A percentile compares a stretch with the other conserved stretches of the same genome.
phyloP scores from a whole-genome alignment of 2,113 vertebrate species.

The mouse (Mus musculus) region GRCm39 chr7:111337501-111338000 shows the following conservation, averaged over 20 bases:
- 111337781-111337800: not conserved
- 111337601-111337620: not conserved
- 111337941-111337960: not conserved
- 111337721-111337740: not conserved
- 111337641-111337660: not conserved
- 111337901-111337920: not conserved
- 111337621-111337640: not conserved
- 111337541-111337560: not conserved
- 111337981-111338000: not conserved
- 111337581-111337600: not conserved
- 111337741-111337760: not conserved
- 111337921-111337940: not conserved
- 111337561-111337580: not conserved
- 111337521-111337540: not conserved
- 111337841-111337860: conserved; percentile 11
- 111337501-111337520: not conserved
- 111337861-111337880: not conserved
- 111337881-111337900: not conserved
- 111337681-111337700: not conserved
- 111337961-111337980: not conserved
- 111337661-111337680: not conserved
- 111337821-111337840: not conserved
- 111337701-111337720: not conserved
- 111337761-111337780: not conserved
- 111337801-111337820: not conserved